Conservation (phyloP, 1,140 invertebrate species). For the Calephelis virginiensis region DNA sequence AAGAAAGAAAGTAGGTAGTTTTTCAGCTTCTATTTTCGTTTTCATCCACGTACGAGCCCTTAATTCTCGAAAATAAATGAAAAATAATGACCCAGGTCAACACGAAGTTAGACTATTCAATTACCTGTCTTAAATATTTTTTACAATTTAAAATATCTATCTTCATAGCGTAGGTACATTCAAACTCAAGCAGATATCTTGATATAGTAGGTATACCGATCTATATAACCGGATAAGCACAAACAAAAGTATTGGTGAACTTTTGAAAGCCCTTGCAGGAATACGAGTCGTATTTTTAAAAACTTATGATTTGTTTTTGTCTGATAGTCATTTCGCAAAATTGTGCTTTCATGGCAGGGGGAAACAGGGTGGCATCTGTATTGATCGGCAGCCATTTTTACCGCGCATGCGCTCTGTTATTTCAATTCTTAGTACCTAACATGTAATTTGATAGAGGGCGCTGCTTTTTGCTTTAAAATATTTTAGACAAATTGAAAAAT, state of each 20-base stretch:
- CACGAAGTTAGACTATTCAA: no score
- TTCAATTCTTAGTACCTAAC: no score
- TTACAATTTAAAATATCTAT: no score
- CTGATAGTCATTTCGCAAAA: slow-evolving; percentile 10
- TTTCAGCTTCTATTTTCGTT: no score
- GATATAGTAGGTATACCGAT: slow-evolving; percentile 7
- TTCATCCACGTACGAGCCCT: no score
- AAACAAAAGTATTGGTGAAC: slow-evolving; percentile 21
- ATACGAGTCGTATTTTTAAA: slow-evolving; percentile 17
- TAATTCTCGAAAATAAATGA: no score
- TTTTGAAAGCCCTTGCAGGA: slow-evolving; percentile 9
- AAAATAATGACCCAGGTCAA: no score
- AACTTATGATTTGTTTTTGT: slow-evolving; percentile 25
- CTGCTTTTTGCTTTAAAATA: slow-evolving; percentile 32
- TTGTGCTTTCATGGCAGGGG: slow-evolving; percentile 34
- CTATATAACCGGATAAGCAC: slow-evolving; percentile 15
- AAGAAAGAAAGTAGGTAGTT: no score
- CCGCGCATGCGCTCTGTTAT: slow-evolving; percentile 51
- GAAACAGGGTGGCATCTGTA: slow-evolving; percentile 56
- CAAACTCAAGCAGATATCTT: neutral
- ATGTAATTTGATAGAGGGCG: slow-evolving; percentile 53
- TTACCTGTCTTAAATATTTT: no score
- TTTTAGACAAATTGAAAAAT: neutral
- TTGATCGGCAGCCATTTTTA: slow-evolving; percentile 71
- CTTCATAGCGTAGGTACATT: neutral